These are phyloP conservation scores for Carposina sasakii DNA, from an alignment of 1,140 invertebrate species.

Conservation along the genomic window DNA sequence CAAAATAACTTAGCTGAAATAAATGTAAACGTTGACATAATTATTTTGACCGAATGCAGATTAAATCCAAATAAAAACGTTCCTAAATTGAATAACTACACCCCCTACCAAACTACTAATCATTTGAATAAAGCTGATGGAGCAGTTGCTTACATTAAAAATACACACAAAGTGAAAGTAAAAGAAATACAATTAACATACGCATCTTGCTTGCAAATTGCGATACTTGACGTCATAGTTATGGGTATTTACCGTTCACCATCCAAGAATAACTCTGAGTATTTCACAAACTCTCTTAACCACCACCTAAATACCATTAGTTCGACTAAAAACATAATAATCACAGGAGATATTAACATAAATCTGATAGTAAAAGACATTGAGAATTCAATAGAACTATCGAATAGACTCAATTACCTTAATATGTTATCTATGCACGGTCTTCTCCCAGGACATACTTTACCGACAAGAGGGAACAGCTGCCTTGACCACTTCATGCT, in stretches of 20 bases:
- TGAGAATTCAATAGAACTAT: not conserved
- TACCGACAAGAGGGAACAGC: not conserved
- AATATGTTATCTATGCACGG: conserved; percentile 6
- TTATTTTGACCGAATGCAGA: conserved; percentile 7
- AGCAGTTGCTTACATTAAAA: not conserved
- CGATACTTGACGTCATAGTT: not conserved
- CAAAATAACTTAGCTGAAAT: not conserved
- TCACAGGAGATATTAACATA: conserved; percentile 5
- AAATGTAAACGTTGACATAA: not conserved
- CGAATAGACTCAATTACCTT: conserved; percentile 6
- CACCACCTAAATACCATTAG: conserved; percentile 1
- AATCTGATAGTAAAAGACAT: not conserved
- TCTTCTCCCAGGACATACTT: conserved; percentile 3
- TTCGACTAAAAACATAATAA: not conserved
- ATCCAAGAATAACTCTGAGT: not conserved
- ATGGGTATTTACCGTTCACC: conserved; percentile 5
- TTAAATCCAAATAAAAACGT: not conserved
- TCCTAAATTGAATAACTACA: not conserved
- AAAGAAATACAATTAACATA: not conserved
- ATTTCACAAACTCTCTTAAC: not conserved
- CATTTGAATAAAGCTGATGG: conserved; percentile 5
- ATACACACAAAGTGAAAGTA: not conserved
- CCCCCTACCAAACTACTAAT: not conserved
- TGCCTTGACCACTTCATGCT: conserved; percentile 8
- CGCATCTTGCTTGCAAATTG: conserved; percentile 1